These are phyloP conservation scores for Drosophila nebulosa DNA, from an alignment of 1,140 invertebrate genomes.

Conservation along the genomic window DNA sequence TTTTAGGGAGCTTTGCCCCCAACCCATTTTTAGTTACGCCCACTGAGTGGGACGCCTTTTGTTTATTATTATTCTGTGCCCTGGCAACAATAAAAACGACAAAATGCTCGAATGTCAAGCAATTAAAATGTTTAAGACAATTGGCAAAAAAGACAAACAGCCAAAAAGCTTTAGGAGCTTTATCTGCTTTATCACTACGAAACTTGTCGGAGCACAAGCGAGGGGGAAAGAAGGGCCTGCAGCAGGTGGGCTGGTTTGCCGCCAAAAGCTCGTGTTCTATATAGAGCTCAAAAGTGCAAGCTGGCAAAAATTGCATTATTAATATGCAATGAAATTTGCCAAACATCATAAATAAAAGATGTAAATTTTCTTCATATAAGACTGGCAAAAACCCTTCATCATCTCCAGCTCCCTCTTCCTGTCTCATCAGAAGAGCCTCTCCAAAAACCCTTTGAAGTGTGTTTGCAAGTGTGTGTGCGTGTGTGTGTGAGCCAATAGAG, in stretches of 20 bases:
- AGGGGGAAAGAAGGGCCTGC: background rate
- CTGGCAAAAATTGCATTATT: conserved; percentile 68
- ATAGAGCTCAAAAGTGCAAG: conserved; percentile 31
- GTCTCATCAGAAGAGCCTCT: conserved; percentile 9
- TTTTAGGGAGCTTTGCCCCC: background rate
- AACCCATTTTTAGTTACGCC: conserved; percentile 37
- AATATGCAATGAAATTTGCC: conserved; percentile 76
- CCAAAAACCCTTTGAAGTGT: conserved; percentile 49
- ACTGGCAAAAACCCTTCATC: conserved; percentile 10
- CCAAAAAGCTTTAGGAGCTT: conserved; percentile 41
- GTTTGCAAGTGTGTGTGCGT: background rate
- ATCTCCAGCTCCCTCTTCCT: background rate
- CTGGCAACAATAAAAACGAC: conserved; percentile 39
- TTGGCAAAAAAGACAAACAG: conserved; percentile 37
- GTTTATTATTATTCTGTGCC: conserved; percentile 73
- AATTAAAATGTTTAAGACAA: conserved; percentile 77
- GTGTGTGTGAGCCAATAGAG: conserved; percentile 3
- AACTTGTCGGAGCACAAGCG: background rate
- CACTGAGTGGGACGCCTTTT: conserved; percentile 27
- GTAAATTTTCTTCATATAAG: conserved; percentile 49
- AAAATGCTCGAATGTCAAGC: conserved; percentile 41
- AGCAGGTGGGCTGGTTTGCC: background rate
- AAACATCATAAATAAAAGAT: conserved; percentile 75
- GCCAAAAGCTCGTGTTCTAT: conserved; percentile 40
- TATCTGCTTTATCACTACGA: background rate